These are phyloP conservation scores for Sorex maritimensis DNA, from an alignment of 2,797 vertebrate genomes.

Conservation along the genomic window DNA sequence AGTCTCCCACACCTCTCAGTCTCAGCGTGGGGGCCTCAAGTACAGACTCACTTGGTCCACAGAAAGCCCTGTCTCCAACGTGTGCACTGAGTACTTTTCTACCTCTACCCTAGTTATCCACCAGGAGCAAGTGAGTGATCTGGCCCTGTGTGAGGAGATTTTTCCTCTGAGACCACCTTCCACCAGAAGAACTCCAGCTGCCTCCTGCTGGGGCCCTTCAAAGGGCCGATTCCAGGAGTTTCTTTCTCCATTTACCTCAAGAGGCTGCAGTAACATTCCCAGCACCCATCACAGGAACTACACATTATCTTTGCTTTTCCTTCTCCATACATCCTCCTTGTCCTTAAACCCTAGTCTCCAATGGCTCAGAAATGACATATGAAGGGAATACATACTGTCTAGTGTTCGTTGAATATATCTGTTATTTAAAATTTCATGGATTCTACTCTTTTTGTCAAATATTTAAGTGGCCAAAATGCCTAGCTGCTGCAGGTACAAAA, in stretches of 20 bases:
- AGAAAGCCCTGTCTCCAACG: background rate
- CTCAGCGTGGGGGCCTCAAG: background rate
- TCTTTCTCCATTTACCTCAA: background rate
- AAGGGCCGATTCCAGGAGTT: background rate
- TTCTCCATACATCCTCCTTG: background rate
- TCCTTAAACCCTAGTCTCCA: background rate
- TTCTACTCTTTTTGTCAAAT: conserved; percentile 18
- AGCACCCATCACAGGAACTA: accelerated
- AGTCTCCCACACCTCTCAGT: background rate
- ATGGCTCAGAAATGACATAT: background rate
- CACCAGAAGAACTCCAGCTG: no score
- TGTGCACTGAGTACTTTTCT: background rate
- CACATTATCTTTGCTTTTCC: background rate
- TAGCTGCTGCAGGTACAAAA: background rate
- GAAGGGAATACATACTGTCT: background rate
- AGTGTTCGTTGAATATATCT: background rate
- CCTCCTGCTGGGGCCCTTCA: background rate
- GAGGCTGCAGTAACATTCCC: background rate
- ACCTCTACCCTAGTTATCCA: background rate
- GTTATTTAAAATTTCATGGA: background rate
- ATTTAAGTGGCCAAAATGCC: conserved; percentile 5
- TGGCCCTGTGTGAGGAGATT: background rate
- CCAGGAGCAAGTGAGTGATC: background rate
- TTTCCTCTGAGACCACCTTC: background rate
- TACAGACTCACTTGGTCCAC: background rate